Evolutionary conservation across 2,888 invertebrate genomes (phyloP), one percentile per base, ranked within the genome.

Genomic region (Harpagoxenus sublaevis): DNA sequence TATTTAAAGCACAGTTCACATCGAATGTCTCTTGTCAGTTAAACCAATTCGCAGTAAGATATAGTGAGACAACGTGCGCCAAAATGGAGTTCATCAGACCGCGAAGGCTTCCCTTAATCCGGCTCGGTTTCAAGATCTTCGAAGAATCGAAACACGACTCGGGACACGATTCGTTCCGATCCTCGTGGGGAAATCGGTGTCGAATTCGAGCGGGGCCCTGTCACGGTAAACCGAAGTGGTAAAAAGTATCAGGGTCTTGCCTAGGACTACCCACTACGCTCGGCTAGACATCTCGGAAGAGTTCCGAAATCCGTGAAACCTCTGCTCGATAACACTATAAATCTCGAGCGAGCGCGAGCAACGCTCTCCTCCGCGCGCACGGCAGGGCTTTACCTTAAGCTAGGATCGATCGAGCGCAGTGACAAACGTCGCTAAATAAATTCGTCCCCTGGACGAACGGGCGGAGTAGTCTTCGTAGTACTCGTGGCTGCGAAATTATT

Each of bases 401-500:
- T 83, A 62, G 62, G 83, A 84, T 89, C 87, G 87, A 86, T 91
- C 88, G 88, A 84, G 84, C 86, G 71, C 71, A 65, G 87, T 89
- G 89, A 91, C 87, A 89, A 90, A 90, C 91, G 87, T 86, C 89
- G 86, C 73, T 87, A 88, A 89, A 91, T 91, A 91, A 91, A 90
- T 90, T 89, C 89, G 84, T 79, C 74, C 65, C 77, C 45, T 60
- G 84, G 62, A 51, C 48, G 18, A 48, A 15, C 70, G 63, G 70
- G 48, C 55, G 51, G 65, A 57, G 77, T 23, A 42, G 28, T 63
- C 42, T 48, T 66, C 70, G 77, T 31, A 60, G 6, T 48, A 18
- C 53, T 65, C 57, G 71, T 31, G 84, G 35, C 51, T 60, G 45
- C 48, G 62, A 62, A 77, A 87, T 84, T 83, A 87, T 87, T 87